Percentiles rank a stretch among this genome's conserved stretches.
Conservation (phyloP, 2,797 vertebrate species). For the Cuculus canorus region DNA sequence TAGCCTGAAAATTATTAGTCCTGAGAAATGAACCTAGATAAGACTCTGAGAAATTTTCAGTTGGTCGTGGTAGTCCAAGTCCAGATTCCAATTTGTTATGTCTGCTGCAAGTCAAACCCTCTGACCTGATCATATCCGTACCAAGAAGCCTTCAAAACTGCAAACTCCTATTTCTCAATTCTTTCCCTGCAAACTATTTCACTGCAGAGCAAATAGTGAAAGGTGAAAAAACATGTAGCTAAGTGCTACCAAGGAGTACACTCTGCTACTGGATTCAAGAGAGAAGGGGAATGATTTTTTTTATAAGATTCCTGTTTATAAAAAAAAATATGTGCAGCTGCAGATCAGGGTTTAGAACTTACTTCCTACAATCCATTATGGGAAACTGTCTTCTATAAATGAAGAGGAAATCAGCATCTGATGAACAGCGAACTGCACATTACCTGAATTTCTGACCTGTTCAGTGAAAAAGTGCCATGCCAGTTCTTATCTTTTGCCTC, state of each 20-base stretch:
- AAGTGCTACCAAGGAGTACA: neutral
- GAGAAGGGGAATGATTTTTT: neutral
- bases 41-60: neutral
- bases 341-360: neutral
- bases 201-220: neutral
- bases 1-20: neutral
- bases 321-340: neutral
- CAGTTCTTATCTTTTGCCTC: neutral
- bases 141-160: neutral
- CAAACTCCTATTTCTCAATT: neutral
- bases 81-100: neutral
- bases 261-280: neutral
- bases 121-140: neutral
- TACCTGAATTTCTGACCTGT: neutral
- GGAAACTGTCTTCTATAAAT: neutral
- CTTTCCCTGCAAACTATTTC: neutral
- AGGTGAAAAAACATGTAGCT: neutral
- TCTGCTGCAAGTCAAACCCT: neutral
- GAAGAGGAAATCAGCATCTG: neutral
- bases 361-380: neutral
- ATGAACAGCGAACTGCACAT: neutral
- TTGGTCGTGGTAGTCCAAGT: neutral
- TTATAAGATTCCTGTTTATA: neutral
- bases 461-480: neutral
- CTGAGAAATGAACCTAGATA: neutral